phyloP scores from a whole-genome alignment of 92 coral and sea anemone species.

The Anthopleura xanthogrammica region DNA sequence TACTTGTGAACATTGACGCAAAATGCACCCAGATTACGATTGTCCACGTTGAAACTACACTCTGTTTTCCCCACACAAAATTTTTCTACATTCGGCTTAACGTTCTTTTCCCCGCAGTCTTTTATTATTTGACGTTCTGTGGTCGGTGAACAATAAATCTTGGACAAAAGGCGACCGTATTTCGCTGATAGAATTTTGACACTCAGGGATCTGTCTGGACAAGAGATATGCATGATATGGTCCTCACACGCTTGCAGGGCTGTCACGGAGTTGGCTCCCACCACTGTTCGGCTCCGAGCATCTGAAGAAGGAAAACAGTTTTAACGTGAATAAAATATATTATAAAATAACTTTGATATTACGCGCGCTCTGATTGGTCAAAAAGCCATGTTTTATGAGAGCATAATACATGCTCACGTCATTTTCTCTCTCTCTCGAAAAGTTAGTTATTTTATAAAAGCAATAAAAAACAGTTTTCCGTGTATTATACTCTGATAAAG shows the following conservation, averaged over 20 bases:
- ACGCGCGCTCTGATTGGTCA: too few relatives aligned
- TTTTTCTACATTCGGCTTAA: background rate
- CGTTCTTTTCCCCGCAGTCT: conserved; percentile 19
- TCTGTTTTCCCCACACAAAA: conserved; percentile 19
- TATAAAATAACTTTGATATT: too few relatives aligned
- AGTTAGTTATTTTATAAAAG: too few relatives aligned
- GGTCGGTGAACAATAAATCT: background rate
- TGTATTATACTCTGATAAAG: too few relatives aligned
- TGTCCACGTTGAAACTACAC: conserved; percentile 22
- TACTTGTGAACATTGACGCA: conserved; percentile 21
- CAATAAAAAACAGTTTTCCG: too few relatives aligned
- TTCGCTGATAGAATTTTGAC: background rate
- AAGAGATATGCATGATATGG: conserved; percentile 1
- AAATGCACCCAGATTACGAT: background rate
- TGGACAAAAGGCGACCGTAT: conserved; percentile 16
- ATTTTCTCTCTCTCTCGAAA: too few relatives aligned
- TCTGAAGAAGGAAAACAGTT: background rate
- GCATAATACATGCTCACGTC: too few relatives aligned
- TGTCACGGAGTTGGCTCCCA: too few relatives aligned
- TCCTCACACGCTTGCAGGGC: background rate
- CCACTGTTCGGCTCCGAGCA: background rate
- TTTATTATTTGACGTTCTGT: background rate
- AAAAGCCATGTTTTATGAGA: too few relatives aligned
- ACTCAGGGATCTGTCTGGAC: conserved; percentile 11
- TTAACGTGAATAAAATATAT: too few relatives aligned